phyloP scores from a whole-genome alignment of 2,113 vertebrate species.

The Malaclemys terrapin region DNA sequence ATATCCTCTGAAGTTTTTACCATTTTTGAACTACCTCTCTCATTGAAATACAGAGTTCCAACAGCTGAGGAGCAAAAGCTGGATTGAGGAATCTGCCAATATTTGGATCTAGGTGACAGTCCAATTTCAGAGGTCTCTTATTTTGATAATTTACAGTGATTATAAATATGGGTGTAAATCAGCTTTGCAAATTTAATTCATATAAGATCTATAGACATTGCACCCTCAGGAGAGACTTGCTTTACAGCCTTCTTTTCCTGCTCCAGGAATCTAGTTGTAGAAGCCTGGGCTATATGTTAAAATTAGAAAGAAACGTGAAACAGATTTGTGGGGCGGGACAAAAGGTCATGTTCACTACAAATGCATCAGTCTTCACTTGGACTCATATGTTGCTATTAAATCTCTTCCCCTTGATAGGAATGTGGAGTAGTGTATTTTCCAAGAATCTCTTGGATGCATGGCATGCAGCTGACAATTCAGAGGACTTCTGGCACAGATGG shows the following conservation, averaged over 20 bases:
- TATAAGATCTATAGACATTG: not conserved
- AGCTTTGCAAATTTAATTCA: not conserved
- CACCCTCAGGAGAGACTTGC: not conserved
- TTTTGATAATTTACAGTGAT: not conserved
- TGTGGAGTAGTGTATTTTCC: constrained; percentile 81
- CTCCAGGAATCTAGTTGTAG: not conserved
- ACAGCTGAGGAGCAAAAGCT: not conserved
- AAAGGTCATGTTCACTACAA: not conserved
- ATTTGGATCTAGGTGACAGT: not conserved
- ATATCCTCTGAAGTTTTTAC: not conserved
- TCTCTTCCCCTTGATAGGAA: constrained; percentile 42
- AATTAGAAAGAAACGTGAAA: not conserved
- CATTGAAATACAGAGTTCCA: not conserved
- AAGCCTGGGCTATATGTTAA: not conserved
- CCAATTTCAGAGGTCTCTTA: not conserved
- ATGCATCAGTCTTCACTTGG: not conserved
- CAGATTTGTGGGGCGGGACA: not conserved
- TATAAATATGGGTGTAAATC: not conserved
- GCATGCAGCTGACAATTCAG: constrained; percentile 73
- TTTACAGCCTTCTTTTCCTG: not conserved
- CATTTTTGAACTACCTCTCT: not conserved
- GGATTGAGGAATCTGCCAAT: not conserved
- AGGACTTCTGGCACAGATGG: constrained; percentile 78
- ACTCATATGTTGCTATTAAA: not conserved
- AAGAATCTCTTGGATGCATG: constrained; percentile 80